Evolutionary conservation across 2,888 invertebrate genomes (phyloP).

Genomic region (Philaethria dido): DNA sequence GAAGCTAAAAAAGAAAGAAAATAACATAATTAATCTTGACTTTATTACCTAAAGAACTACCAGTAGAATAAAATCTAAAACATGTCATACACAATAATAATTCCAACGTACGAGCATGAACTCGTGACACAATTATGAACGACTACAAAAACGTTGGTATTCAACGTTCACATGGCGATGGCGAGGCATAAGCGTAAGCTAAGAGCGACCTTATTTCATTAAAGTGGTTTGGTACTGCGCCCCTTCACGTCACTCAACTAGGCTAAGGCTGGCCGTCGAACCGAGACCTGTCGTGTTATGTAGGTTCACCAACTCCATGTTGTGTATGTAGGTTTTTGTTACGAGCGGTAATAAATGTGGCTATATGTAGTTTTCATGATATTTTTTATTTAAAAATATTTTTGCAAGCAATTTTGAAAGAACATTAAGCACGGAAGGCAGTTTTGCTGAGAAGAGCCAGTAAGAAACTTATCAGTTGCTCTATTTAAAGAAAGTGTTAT

Average conservation of each 20-base stretch:
- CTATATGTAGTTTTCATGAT: no score
- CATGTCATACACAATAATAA: neutral
- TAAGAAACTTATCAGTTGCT: no score
- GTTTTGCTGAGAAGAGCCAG: no score
- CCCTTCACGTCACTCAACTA: slow-evolving; percentile 77
- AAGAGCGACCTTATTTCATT: slow-evolving; percentile 61
- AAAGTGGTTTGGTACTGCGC: slow-evolving; percentile 55
- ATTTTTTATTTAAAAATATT: no score
- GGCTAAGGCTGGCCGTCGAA: slow-evolving; percentile 81
- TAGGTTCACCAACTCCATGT: slow-evolving; percentile 30
- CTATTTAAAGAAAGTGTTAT: no score
- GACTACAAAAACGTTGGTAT: slow-evolving; percentile 31
- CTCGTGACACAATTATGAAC: slow-evolving; percentile 16
- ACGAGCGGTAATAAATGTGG: no score
- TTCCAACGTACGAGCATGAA: neutral
- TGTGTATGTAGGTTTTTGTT: no score
- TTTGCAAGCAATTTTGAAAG: no score
- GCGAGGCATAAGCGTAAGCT: slow-evolving; percentile 25
- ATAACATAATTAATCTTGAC: no score
- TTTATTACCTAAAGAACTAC: neutral
- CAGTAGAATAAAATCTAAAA: neutral
- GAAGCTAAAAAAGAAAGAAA: no score
- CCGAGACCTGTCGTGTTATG: slow-evolving; percentile 50
- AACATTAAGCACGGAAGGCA: no score
- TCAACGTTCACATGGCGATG: slow-evolving; percentile 37